Evolutionary conservation across 2,888 invertebrate species (phyloP), one percentile per base, ranked within the genome.

Genomic region (Chloroclysta siterata): DNA sequence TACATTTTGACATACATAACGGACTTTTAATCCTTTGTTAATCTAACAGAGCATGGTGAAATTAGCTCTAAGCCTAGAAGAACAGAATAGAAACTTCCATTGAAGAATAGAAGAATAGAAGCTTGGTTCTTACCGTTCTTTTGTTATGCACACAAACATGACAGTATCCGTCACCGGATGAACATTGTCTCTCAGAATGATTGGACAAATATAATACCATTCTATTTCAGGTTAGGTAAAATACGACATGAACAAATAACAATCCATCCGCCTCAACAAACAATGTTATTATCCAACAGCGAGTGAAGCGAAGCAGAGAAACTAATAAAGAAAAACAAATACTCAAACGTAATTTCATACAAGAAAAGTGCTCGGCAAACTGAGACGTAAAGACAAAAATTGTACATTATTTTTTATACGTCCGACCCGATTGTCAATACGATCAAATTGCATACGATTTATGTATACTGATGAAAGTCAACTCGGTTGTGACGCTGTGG

Each of bases 321-420:
- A 71, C 71, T 68, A 74, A 71, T 73, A 68, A 64, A 73, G 67
- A 71, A 72, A 72, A 77, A 75, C 68, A 73, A 70, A 69, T 67
- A 70, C 47, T 55, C 54, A 69, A 67, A 74, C 70, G 78, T 76
- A 68, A 77, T 74, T 67, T 68, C 67, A 52, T 63, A 53, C 64
- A 72, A 77, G 72, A 73, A 73, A 77, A 73, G 71, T 65, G 71
- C 73, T 72, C 71, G 59, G 69, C 64, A 65, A 69, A 69, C 66
- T 64, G 57, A 53, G 71, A 71, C 69, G 67, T 67, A 54, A 53
- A 39, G 47, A 56, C 46, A 56, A 65, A 60, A 50, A 60, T 65
- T 57, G 53, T 17, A 41, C 11, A 14, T 36, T 51, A 41, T 14
- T 4, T n/a, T 14, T 60, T 60, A 50, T 14, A 41, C 36, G 14